Evolutionary conservation across 2,888 invertebrate species (phyloP).

Genomic region (Petrophora chlorosata): DNA sequence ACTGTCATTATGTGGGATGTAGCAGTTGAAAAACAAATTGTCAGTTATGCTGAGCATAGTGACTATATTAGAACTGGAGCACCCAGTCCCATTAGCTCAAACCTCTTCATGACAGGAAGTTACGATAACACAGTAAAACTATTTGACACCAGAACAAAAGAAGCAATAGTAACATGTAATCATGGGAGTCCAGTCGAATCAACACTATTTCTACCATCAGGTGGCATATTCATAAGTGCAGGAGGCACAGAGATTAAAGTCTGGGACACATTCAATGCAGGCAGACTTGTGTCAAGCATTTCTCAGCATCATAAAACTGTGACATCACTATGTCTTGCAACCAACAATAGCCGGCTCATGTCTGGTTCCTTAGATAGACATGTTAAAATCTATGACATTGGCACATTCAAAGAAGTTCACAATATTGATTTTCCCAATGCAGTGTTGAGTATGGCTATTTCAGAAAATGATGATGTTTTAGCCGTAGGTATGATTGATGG

Average conservation of each 20-base stretch:
- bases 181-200: constrained; percentile 97
- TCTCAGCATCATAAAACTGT: constrained; percentile 98
- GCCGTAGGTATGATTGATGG: constrained; percentile 97
- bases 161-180: constrained; percentile 88
- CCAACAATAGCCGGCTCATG: constrained; percentile 91
- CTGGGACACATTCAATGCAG: constrained; percentile 96
- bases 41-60: constrained; percentile 86
- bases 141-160: constrained; percentile 91
- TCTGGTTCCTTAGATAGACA: constrained; percentile 97
- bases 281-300: constrained; percentile 91
- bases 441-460: constrained; percentile 92
- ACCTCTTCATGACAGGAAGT: constrained; percentile 92
- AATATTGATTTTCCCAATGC: constrained; percentile 96
- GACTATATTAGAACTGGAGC: constrained; percentile 95
- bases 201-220: constrained; percentile 93
- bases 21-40: constrained; percentile 89
- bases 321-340: constrained; percentile 92
- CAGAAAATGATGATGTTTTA: constrained; percentile 90
- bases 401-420: constrained; percentile 93
- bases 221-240: constrained; percentile 95
- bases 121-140: constrained; percentile 95
- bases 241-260: constrained; percentile 96
- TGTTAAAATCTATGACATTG: constrained; percentile 95
- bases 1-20: constrained; percentile 95
- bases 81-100: constrained; percentile 88